phyloP scores from a whole-genome alignment of 2,113 vertebrate species.

The Thunnus thynnus region DNA sequence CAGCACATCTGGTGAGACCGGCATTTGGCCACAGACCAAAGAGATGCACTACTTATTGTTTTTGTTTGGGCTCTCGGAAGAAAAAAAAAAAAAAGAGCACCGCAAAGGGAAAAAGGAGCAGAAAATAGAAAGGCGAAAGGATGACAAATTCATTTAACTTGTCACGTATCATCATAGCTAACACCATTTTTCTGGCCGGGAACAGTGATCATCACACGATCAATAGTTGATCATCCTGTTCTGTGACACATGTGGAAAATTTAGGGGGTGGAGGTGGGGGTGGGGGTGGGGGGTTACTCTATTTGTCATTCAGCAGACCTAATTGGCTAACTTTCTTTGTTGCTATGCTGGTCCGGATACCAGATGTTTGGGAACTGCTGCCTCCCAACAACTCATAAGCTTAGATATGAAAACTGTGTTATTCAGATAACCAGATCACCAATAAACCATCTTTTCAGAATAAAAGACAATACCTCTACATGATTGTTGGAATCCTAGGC shows the following conservation, averaged over 20 bases:
- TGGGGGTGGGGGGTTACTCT: constrained; percentile 32
- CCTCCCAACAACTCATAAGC: constrained; percentile 44
- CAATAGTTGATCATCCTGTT: constrained; percentile 47
- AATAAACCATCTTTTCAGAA: background rate
- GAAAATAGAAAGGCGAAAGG: background rate
- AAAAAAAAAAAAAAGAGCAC: background rate
- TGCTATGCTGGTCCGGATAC: constrained; percentile 74
- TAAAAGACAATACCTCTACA: constrained; percentile 7
- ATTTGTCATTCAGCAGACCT: constrained; percentile 73
- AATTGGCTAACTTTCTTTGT: constrained; percentile 81
- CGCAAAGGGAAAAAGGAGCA: no score
- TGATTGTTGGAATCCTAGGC: constrained; percentile 5
- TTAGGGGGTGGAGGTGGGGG: no score
- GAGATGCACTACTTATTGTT: constrained; percentile 56
- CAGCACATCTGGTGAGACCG: constrained; percentile 77
- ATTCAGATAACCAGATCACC: constrained; percentile 47
- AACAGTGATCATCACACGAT: constrained; percentile 20
- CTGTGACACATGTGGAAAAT: constrained; percentile 41
- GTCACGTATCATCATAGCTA: constrained; percentile 11
- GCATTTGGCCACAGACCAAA: constrained; percentile 75
- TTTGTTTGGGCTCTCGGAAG: constrained; percentile 39
- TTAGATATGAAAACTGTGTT: constrained; percentile 7
- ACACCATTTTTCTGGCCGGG: constrained; percentile 20
- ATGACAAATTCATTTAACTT: constrained; percentile 8
- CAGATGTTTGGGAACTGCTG: constrained; percentile 64